A percentile compares a stretch with the other conserved stretches of the same genome.
phyloP scores from a whole-genome alignment of 2,797 vertebrate species.

The Columba guinea region DNA sequence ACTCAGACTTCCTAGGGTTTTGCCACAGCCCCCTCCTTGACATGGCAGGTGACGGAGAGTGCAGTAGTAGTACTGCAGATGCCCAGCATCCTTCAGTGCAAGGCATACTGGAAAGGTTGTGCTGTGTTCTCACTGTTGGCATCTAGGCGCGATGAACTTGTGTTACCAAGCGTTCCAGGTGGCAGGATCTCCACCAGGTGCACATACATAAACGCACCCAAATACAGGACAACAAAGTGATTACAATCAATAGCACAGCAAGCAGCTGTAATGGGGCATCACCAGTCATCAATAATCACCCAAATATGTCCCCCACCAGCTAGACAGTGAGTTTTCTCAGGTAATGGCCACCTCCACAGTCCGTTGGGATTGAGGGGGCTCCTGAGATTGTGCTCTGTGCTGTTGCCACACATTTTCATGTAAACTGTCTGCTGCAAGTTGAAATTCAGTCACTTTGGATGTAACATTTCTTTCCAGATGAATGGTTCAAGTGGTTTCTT shows the following conservation, averaged over 20 bases:
- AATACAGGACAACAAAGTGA: not conserved
- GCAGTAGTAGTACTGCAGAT: not conserved
- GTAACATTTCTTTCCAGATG: not conserved
- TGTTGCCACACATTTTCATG: not conserved
- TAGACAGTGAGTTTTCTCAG: not conserved
- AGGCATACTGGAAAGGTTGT: not conserved
- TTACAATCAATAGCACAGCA: not conserved
- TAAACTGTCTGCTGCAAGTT: not conserved
- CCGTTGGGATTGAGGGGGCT: not conserved
- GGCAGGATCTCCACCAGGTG: not conserved
- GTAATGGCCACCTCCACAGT: not conserved
- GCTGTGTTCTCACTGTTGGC: not conserved
- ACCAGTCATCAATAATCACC: rapidly evolving
- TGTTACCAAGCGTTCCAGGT: not conserved
- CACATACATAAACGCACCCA: not conserved
- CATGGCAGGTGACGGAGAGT: not conserved
- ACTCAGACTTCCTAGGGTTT: not conserved
- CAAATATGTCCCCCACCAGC: not conserved
- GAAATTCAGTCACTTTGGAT: not conserved
- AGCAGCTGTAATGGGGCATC: not conserved
- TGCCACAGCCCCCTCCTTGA: not conserved
- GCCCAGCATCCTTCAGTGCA: not conserved
- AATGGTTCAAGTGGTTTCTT: not conserved
- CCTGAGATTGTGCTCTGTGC: not conserved
- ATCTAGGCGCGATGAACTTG: not conserved